Percentiles rank a stretch among this genome's conserved stretches.
Evolutionary conservation across 2,113 vertebrate species (phyloP).

Genomic region (Origma solitaria): DNA sequence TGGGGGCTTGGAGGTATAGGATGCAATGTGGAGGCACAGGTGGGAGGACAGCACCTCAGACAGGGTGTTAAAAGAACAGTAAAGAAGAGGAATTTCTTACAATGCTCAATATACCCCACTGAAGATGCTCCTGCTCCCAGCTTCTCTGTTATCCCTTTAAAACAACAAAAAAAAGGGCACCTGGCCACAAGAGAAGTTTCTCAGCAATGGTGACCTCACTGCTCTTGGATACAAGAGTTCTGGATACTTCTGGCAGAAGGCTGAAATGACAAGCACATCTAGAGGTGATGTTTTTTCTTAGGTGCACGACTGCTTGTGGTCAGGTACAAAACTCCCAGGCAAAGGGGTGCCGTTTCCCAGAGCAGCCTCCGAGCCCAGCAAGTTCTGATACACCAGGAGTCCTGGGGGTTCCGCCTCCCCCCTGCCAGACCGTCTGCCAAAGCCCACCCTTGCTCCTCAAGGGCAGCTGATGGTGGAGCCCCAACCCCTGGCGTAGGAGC

Average conservation of each 20-base stretch:
- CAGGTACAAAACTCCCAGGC: neutral
- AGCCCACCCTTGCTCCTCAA: neutral
- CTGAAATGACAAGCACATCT: neutral
- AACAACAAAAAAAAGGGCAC: neutral
- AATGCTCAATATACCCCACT: neutral
- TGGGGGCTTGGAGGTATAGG: neutral
- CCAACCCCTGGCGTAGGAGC: rapidly evolving
- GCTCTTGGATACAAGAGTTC: neutral
- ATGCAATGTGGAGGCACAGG: neutral
- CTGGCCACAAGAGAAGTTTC: neutral
- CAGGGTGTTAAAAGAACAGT: neutral
- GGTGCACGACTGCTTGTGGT: neutral
- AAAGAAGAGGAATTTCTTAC: neutral
- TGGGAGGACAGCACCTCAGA: neutral
- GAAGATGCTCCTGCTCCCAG: neutral
- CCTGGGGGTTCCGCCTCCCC: rapidly evolving
- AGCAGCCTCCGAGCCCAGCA: neutral
- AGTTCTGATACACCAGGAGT: neutral
- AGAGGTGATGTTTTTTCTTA: neutral
- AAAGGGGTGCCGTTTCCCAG: neutral
- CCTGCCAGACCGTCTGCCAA: rapidly evolving
- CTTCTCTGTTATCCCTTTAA: neutral
- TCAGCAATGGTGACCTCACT: neutral
- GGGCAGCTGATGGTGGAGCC: neutral
- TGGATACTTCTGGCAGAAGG: neutral